Base-by-base conservation (phyloP, 2,797 vertebrate genomes). In the Menidia menidia region DNA sequence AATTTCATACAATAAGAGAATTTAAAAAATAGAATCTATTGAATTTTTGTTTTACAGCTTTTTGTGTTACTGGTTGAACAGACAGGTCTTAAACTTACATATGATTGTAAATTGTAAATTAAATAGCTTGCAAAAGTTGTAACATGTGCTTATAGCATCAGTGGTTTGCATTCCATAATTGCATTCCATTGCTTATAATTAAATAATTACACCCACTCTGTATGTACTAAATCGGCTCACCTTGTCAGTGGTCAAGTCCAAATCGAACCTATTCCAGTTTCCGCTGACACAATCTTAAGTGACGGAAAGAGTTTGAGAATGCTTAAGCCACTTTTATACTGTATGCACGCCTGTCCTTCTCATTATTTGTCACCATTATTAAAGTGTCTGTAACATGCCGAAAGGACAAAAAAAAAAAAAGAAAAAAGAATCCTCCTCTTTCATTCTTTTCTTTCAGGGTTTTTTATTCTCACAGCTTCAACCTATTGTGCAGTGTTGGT, bases 291-390 rank as follows among this genome's bases (percentile, higher is more conserved):
- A 47, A 75, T 77, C 25, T 42, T 67, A 61, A 80, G 41, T 66
- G 35, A 71, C 61, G 1, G 42, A 31, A 82, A 47, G 54, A 35
- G 32, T 33, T 35, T 73, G 60, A 65, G 63, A 77, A 71, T 31
- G 52, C 68, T 65, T 45, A 1, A 19, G 56, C 32, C 51, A 64
- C 73, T 84, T 92, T 87, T 92, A 92, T 92, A 89, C 33, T 39
- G 59, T 68, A 35, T 66, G 63, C 41, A 64, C 62, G 67, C 52
- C 66, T 68, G 54, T 68, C 64, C 61, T 35, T 55, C 6, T 72
- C 55, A 75, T 90, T 88, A 82, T 88, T 59, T 55, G 19, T 47
- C 16, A 30, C 68, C 33, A 64, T 90, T 86, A 78, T 88, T 78
- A 88, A 62, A 70, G 71, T 77, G 68, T 76, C 72, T 57, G 59